Base-by-base conservation (phyloP, 2,888 invertebrate species). In the Xylophagus ater region DNA sequence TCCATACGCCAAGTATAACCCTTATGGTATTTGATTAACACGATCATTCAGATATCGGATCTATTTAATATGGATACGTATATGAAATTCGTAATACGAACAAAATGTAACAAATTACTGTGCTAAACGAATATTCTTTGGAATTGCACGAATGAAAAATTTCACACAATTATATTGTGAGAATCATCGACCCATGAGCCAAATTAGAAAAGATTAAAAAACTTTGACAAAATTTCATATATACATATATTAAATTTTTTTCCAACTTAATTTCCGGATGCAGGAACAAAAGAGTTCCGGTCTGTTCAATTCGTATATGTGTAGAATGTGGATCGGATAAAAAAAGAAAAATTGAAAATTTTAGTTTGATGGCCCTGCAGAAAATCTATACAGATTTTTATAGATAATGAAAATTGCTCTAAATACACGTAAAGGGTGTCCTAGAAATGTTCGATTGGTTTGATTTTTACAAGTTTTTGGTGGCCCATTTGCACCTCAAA, bases 241-340 rank as follows among this genome's bases (percentile, higher is more conserved):
- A 33, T 24, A 33, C 29, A 25, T 17, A 30, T 28, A 28, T 21
- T 14, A 12, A 9, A 29, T 18, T 20, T 37, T 43, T 43, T 43
- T 35, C 36, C 32, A 30, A 15, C 38, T 37, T 34, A 45, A 49
- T 49, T 49, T 47, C 47, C 46, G 51, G 51, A 51, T 50, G 49
- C 47, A 46, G 38, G 47, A 50, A 53, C 51, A 52, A 53, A 51
- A 47, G 49, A 52, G 53, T 55, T 55, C 52, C 54, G 55, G 51
- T 51, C 50, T 32, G 23, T 9, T 6, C 23, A 10, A 8, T n/a
- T 33, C 32, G 32, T 23, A 28, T 37, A 19, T 26, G 17, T 19
- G 32, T 33, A 20, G 38, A 32, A 25, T 31, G 32, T 28, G 26
- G 23, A 8, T 23, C 7, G 7, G 23, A 8, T 23, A 8, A 10